Evolutionary conservation across 2,797 vertebrate genomes (phyloP).

Genomic region (Danionella dracula): DNA sequence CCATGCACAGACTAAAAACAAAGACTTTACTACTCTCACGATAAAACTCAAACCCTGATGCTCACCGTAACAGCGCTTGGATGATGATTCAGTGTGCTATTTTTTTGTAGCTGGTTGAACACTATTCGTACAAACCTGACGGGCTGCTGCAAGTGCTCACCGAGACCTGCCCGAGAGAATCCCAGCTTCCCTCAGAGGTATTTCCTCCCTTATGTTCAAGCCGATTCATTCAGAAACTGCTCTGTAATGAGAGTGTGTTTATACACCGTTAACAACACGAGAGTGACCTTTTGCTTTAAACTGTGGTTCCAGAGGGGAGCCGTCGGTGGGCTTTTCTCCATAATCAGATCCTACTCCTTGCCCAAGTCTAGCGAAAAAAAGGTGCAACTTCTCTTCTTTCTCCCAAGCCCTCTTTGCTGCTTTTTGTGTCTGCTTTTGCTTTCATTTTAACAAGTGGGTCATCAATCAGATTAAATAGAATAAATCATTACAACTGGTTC

Average conservation of each 20-base stretch:
- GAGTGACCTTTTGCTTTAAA: conserved; percentile 72
- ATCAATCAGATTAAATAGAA: no score
- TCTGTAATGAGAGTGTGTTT: neutral
- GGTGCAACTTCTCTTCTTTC: conserved; percentile 64
- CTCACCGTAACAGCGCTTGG: no score
- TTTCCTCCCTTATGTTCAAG: neutral
- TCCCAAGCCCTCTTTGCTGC: conserved; percentile 43
- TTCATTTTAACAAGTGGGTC: conserved; percentile 50
- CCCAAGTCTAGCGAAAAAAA: conserved; percentile 79
- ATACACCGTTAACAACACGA: neutral
- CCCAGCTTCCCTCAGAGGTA: neutral
- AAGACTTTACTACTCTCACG: no score
- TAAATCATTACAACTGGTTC: no score
- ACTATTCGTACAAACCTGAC: conserved; percentile 95
- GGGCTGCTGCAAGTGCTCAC: conserved; percentile 87
- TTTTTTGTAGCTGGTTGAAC: conserved; percentile 84
- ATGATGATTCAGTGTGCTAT: neutral
- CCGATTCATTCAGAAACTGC: neutral
- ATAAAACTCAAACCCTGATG: no score
- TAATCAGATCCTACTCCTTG: conserved; percentile 80
- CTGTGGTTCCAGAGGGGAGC: conserved; percentile 80
- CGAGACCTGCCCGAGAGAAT: conserved; percentile 70
- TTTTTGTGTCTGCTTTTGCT: conserved; percentile 44
- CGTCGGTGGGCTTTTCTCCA: conserved; percentile 78
- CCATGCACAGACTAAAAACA: no score